Evolutionary conservation across 2,113 vertebrate species (phyloP), one percentile per base, ranked within the genome.

Genomic region (Pelobates fuscus): DNA sequence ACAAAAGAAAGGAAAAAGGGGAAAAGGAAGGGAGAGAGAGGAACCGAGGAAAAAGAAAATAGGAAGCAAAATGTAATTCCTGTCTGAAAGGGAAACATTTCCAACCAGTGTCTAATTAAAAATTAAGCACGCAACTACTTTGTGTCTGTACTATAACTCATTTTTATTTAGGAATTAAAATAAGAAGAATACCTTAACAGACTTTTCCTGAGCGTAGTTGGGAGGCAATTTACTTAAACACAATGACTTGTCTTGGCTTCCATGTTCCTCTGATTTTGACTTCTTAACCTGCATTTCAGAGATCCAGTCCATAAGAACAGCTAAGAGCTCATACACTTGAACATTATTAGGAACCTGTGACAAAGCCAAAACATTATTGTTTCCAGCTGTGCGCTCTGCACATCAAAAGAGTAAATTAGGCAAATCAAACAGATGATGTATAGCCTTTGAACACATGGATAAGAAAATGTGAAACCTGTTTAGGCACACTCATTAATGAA

Each of bases 261-360:
- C 79, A 70, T 68, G 78, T 32, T 82, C 85, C 44, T 88, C 81
- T 18, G 58, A 73, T 66, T 88, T 77, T 46, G 84, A 20, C 84
- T 82, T 88, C 69, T 80, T 86, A 14, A 87, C 86, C 57, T 88
- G 85, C 52, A 87, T 79, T 55, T 94, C 90, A 29, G 93, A 89
- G 25, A 95, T 85, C 94, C 95, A 96, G 77, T 97, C 93, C 85
- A 95, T 86, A 41, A 96, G 84, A 61, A 87, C 74, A 55, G 82
- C 80, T 80, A 94, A 72, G 60, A 96, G 89, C 63, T 94, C 92
- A 77, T 86, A 84, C 30, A 85, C 71, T 74, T 86, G 82, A 55
- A 79, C 78, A 83, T 86, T 89, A 68, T 70, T 4, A 54, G 81
- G 69, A 41, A 72, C 67, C 94, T 96, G 71, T 49, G 79, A 78